A percentile compares a stretch with the other conserved stretches of the same genome.
Conservation (phyloP, 2,113 vertebrate genomes). For the Mastomys natalensis region DNA sequence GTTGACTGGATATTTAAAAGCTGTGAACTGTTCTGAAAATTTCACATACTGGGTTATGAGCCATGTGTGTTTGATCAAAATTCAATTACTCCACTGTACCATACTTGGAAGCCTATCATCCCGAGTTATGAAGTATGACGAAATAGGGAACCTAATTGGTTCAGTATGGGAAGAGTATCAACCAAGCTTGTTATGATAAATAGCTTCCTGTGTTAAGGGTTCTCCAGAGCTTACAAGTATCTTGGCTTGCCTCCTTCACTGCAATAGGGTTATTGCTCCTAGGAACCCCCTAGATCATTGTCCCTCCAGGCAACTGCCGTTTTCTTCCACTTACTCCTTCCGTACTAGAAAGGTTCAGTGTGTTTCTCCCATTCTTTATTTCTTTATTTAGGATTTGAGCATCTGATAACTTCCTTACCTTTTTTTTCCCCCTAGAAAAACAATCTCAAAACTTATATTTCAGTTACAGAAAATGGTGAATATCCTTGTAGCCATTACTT, state of each 20-base stretch:
- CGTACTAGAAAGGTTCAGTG: constrained; percentile 72
- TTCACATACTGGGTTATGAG: constrained; percentile 92
- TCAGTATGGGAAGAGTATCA: constrained; percentile 94
- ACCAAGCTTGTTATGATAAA: constrained; percentile 94
- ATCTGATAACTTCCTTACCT: constrained; percentile 24
- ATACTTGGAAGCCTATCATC: constrained; percentile 92
- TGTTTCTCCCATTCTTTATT: constrained; percentile 15
- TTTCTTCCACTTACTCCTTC: constrained; percentile 77
- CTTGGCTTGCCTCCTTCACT: constrained; percentile 89
- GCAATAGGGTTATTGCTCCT: constrained; percentile 88
- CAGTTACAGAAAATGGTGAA: not conserved
- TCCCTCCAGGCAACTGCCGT: constrained; percentile 83
- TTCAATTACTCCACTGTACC: constrained; percentile 94
- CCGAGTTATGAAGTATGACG: constrained; percentile 94
- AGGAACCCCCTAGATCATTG: constrained; percentile 89
- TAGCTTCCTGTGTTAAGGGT: constrained; percentile 95
- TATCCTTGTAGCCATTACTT: not conserved
- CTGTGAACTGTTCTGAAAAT: constrained; percentile 92
- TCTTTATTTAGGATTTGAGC: constrained; percentile 50
- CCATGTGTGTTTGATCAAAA: constrained; percentile 98
- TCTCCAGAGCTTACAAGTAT: constrained; percentile 91
- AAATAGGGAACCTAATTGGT: constrained; percentile 94
- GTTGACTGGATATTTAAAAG: constrained; percentile 92
- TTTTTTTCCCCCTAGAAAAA: not conserved
- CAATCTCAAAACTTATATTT: not conserved